Conservation (phyloP, 2,888 invertebrate species). For the Apamea anceps region DNA sequence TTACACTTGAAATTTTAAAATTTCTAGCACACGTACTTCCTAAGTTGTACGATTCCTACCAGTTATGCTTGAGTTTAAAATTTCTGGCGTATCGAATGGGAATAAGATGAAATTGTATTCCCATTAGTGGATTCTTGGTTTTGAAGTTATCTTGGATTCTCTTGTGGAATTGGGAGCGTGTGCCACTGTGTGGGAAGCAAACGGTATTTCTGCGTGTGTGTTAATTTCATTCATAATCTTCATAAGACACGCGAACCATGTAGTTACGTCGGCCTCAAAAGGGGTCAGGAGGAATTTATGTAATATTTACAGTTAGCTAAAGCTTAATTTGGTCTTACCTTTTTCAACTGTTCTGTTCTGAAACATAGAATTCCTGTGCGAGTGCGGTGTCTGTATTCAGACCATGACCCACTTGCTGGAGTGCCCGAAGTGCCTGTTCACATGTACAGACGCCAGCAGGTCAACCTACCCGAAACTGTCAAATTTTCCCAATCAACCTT, state of each 20-base stretch:
- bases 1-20: slow-evolving; percentile 52
- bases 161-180: slow-evolving; percentile 1
- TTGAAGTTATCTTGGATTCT: slow-evolving; percentile 30
- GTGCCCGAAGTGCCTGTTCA: background rate
- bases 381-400: background rate
- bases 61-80: slow-evolving; percentile 51
- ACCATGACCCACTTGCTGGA: background rate
- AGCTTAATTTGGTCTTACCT: background rate
- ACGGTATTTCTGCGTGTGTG: slow-evolving; percentile 40
- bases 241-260: slow-evolving; percentile 32
- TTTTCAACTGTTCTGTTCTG: background rate
- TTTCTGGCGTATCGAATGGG: slow-evolving; percentile 51
- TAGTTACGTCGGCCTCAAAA: slow-evolving; percentile 13
- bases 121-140: slow-evolving; percentile 50
- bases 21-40: slow-evolving; percentile 46
- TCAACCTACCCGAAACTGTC: too few relatives aligned
- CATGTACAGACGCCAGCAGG: too few relatives aligned
- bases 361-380: background rate
- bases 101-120: slow-evolving; percentile 59
- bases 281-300: background rate
- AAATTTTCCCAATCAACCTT: too few relatives aligned
- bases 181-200: slow-evolving; percentile 21
- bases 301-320: background rate
- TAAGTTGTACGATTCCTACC: slow-evolving; percentile 47
- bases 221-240: slow-evolving; percentile 52